These are phyloP conservation scores for Andrena bicolor DNA, from an alignment of 2,888 invertebrate species.

Conservation along the genomic window DNA sequence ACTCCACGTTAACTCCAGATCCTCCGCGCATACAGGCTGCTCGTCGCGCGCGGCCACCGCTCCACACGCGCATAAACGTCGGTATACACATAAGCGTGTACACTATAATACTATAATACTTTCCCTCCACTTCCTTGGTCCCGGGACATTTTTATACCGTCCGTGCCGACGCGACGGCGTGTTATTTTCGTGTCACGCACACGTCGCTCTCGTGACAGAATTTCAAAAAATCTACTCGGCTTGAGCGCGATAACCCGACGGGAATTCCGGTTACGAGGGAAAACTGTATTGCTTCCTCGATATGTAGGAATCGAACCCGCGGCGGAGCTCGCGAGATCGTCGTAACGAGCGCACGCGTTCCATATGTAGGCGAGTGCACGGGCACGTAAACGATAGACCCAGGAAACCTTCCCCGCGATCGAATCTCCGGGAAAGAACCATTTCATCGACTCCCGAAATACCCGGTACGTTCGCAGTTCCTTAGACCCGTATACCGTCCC, in stretches of 20 bases:
- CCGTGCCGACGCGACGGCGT: background rate
- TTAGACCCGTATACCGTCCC: slow-evolving; percentile 31
- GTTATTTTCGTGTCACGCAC: slow-evolving; percentile 9
- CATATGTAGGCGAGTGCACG: slow-evolving; percentile 26
- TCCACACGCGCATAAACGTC: background rate
- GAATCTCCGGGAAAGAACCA: slow-evolving; percentile 37
- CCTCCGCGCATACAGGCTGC: background rate
- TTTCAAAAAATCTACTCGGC: slow-evolving; percentile 31
- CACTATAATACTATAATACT: background rate
- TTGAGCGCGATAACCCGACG: background rate
- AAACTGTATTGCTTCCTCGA: slow-evolving; percentile 20
- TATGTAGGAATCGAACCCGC: slow-evolving; percentile 5
- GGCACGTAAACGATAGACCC: slow-evolving; percentile 32
- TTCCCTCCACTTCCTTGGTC: background rate
- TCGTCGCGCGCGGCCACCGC: background rate
- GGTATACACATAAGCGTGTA: background rate
- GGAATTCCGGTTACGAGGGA: slow-evolving; percentile 29
- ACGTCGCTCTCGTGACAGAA: slow-evolving; percentile 1
- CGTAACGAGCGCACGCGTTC: slow-evolving; percentile 24
- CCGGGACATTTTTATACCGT: background rate
- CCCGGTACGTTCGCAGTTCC: slow-evolving; percentile 34
- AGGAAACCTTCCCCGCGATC: slow-evolving; percentile 25
- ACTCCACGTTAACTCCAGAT: slow-evolving; percentile 8
- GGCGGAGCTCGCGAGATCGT: slow-evolving; percentile 22
- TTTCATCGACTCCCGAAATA: slow-evolving; percentile 43